phyloP scores from a whole-genome alignment of 1,140 invertebrate genomes.

The Zelostemma sp. region DNA sequence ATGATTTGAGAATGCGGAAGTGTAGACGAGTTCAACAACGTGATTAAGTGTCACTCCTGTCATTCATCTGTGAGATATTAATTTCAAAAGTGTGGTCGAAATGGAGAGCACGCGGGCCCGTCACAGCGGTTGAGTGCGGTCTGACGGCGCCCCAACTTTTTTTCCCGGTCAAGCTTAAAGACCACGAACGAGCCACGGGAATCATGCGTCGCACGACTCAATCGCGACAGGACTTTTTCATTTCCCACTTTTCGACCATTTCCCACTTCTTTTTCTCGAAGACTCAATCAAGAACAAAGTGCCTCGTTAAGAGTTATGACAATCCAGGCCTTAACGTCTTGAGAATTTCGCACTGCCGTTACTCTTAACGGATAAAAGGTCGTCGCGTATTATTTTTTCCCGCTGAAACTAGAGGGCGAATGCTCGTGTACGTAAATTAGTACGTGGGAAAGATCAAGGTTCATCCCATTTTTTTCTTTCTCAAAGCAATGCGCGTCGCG shows the following conservation, averaged over 20 bases:
- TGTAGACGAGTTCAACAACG: constrained; percentile 3
- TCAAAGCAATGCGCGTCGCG: no score
- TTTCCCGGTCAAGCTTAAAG: constrained; percentile 34
- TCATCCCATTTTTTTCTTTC: constrained; percentile 17
- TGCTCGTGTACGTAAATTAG: constrained; percentile 38
- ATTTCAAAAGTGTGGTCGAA: constrained; percentile 35
- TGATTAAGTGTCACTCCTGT: constrained; percentile 23
- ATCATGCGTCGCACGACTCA: constrained; percentile 28
- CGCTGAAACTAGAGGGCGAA: constrained; percentile 14
- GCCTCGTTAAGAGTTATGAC: constrained; percentile 6
- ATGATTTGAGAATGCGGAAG: constrained; percentile 6
- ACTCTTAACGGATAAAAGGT: constrained; percentile 25
- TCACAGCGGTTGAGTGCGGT: constrained; percentile 37
- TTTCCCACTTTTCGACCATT: not conserved
- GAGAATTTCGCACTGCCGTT: constrained; percentile 33
- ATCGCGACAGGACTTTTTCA: constrained; percentile 24
- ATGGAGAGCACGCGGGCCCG: constrained; percentile 20
- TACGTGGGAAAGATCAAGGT: constrained; percentile 44
- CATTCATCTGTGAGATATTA: constrained; percentile 35
- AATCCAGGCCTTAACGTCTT: constrained; percentile 20
- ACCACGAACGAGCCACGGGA: constrained; percentile 23
- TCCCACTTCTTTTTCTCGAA: not conserved
- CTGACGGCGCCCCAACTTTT: constrained; percentile 19
- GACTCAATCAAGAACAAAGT: not conserved
- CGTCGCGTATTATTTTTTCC: constrained; percentile 31